These are phyloP conservation scores for Xylocopa sonorina DNA, from an alignment of 1,140 invertebrate species.

Conservation along the genomic window DNA sequence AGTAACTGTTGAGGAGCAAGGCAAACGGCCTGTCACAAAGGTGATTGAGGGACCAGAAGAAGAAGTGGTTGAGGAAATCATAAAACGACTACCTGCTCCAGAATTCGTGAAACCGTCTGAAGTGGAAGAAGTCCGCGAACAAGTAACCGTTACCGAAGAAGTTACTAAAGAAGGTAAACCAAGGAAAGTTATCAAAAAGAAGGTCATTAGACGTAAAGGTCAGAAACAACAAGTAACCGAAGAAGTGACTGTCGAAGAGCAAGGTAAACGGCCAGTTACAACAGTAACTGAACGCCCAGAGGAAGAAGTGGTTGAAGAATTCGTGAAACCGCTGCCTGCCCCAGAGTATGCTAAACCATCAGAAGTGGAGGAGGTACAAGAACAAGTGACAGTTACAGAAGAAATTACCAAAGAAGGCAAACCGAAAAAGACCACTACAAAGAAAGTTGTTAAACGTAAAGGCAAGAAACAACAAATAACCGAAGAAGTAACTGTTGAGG, in stretches of 20 bases:
- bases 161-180: constrained; percentile 62
- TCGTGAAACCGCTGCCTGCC: constrained; percentile 24
- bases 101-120: constrained; percentile 57
- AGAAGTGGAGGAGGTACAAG: constrained; percentile 70
- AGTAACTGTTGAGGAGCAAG: constrained; percentile 75
- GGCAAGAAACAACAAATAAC: constrained; percentile 54
- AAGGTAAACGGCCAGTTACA: constrained; percentile 69
- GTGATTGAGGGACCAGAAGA: constrained; percentile 1
- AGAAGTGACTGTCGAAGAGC: constrained; percentile 72
- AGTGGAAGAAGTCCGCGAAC: constrained; percentile 42
- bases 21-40: constrained; percentile 54
- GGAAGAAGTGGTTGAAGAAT: constrained; percentile 55
- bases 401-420: constrained; percentile 76
- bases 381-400: constrained; percentile 72
- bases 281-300: constrained; percentile 69
- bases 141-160: constrained; percentile 55
- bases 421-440: constrained; percentile 69
- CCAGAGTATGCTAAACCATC: constrained; percentile 37
- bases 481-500: constrained; percentile 55
- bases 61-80: constrained; percentile 29
- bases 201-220: constrained; percentile 73
- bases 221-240: constrained; percentile 70
- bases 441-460: constrained; percentile 49
- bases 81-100: background rate
- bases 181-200: constrained; percentile 73